Base-by-base conservation (phyloP, 2,888 invertebrate genomes). In the Temnothorax unifasciatus region DNA sequence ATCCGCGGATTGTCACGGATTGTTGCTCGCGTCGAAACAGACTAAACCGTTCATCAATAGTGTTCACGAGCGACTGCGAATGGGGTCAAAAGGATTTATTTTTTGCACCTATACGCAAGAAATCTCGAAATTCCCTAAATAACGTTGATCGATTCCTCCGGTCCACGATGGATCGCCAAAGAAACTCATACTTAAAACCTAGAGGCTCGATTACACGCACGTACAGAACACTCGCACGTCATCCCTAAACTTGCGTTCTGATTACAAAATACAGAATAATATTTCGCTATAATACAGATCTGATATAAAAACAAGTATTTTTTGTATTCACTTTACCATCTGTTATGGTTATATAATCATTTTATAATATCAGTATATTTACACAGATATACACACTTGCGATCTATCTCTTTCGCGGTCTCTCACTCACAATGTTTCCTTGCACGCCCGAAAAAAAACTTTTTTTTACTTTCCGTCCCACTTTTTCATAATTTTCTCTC, bases 201-300 rank as follows among this genome's bases (percentile, higher is more conserved):
- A 90, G 82, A 86, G 85, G 87, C 86, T 89, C 83, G 90, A 89
- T 88, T 90, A 90, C 87, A 89, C 89, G 82, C 90, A 87, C 87
- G 73, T 90, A 87, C 90, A 90, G 87, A 85, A 85, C 89, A 90
- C 87, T 89, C 88, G 86, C 84, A 89, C 87, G 86, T 91, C 91
- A 91, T 90, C 85, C 88, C 90, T 88, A 87, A 87, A 85, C 87
- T 90, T 90, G 88, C 90, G 90, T 91, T 85, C 90, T 89, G 92
- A 92, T 92, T 94, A 94, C 93, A 94, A 94, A 94, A 94, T 94
- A 94, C 94, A 94, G 93, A 93, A 93, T 94, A 93, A 93, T 94
- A 93, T 93, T 93, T 92, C 91, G 90, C 94, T 94, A 94, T 94
- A 93, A 93, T 94, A 94, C 94, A 94, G 92, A 93, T 94, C 92